Evolutionary conservation across 35 echinoderm and acorn worm species (phyloP).

Genomic region (Apostichopus californicus): DNA sequence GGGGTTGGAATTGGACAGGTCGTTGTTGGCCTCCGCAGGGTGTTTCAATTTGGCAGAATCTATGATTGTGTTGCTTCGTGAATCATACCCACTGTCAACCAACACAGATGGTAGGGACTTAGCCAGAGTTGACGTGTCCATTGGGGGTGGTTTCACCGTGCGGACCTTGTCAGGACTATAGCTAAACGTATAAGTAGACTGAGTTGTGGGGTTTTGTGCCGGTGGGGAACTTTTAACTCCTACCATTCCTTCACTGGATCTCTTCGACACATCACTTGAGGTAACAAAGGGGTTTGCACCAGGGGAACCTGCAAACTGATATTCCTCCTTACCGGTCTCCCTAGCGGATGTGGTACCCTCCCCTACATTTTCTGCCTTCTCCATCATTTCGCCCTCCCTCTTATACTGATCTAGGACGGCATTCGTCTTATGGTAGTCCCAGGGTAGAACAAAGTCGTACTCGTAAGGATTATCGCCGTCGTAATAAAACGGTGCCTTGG

Average conservation of each 20-base stretch:
- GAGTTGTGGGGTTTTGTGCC: conserved; percentile 76
- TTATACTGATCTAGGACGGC: conserved; percentile 71
- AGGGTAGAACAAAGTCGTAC: conserved; percentile 85
- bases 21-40: conserved; percentile 14
- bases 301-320: conserved; percentile 86
- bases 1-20: neutral
- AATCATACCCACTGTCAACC: neutral
- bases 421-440: conserved; percentile 94
- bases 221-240: conserved; percentile 48
- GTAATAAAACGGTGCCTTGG: conserved; percentile 93
- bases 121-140: conserved; percentile 62
- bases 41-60: conserved; percentile 24
- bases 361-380: neutral
- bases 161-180: conserved; percentile 92
- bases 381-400: conserved; percentile 55
- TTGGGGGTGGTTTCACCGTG: conserved; percentile 50
- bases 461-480: conserved; percentile 98
- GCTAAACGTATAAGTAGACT: conserved; percentile 84
- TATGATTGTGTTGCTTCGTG: neutral
- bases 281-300: conserved; percentile 82
- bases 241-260: conserved; percentile 55
- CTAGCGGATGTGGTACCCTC: neutral
- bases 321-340: conserved; percentile 30
- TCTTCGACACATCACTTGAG: conserved; percentile 41
- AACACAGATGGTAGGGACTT: conserved; percentile 62